Base-by-base conservation (phyloP, 2,888 invertebrate genomes). In the Biston stratarius region DNA sequence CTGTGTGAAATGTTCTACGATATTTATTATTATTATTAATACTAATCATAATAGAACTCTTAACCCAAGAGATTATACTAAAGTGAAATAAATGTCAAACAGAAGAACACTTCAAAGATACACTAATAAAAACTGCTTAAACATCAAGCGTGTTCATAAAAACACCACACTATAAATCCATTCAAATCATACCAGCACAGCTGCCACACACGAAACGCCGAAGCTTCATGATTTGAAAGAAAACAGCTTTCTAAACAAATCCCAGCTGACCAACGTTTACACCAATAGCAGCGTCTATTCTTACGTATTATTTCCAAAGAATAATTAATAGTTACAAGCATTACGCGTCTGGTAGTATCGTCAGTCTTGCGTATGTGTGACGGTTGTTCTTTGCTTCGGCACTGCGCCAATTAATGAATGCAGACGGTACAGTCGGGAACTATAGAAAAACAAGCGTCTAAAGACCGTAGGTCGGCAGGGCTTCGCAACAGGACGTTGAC, bases 351-450 rank as follows among this genome's bases (percentile, higher is more conserved):
- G 24, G 24, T 38, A 5, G 58, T 62, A 42, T 44, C 55, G 51
- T 61, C 57, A 52, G 52, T 15, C 33, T 15, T 64, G 57, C 68
- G 65, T 70, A 61, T 67, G 53, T 36, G 66, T 70, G 67, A 73
- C 74, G 71, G 59, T 45, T 42, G 36, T 8, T 52, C 45, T 51
- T 62, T 68, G 79, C 15, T 8, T 62, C 69, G 79, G 79, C 78
- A 61, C 6, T 40, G 6, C 34, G 74, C 79, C 79, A 78, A 67
- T 60, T 38, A 74, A 74, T 72, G 77, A 76, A 75, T 75, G 73
- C 69, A 58, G 45, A 53, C 57, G 44, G 24, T 47, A 48, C 61
- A 69, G 53, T 45, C 42, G 49, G 48, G 14, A 12, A 51, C 58
- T 42, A 44, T 60, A 64, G 55, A 59, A 45, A 64, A 42, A 60